Conservation (phyloP, 2,797 vertebrate species). For the Nannoperca obscura region DNA sequence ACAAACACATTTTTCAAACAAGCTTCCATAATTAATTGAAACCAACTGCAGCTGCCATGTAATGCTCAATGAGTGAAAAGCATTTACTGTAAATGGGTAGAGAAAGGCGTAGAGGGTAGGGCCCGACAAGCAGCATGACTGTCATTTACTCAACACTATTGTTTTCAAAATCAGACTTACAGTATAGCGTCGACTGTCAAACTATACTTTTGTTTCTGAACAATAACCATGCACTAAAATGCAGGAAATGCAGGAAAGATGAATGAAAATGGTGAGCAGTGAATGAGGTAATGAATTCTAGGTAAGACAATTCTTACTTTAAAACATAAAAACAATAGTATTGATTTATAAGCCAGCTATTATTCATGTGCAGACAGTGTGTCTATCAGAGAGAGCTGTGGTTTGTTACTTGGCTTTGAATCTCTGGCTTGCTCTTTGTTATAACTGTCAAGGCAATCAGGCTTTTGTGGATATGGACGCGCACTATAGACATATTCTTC, state of each 20-base stretch:
- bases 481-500: slow-evolving; percentile 24
- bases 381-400: slow-evolving; percentile 76
- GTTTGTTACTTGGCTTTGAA: slow-evolving; percentile 73
- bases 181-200: slow-evolving; percentile 27
- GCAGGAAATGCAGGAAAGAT: slow-evolving; percentile 44
- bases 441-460: slow-evolving; percentile 65
- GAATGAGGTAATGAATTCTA: slow-evolving; percentile 80
- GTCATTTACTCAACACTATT: slow-evolving; percentile 62
- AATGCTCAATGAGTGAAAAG: slow-evolving; percentile 54
- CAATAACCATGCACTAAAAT: slow-evolving; percentile 46
- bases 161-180: slow-evolving; percentile 57
- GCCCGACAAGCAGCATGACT: slow-evolving; percentile 45
- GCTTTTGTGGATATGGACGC: slow-evolving; percentile 65
- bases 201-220: slow-evolving; percentile 51
- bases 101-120: slow-evolving; percentile 32
- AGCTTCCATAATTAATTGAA: slow-evolving; percentile 75
- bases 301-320: slow-evolving; percentile 73
- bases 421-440: slow-evolving; percentile 54
- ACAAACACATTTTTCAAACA: slow-evolving; percentile 69
- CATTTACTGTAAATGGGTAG: slow-evolving; percentile 53
- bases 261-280: slow-evolving; percentile 66
- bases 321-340: slow-evolving; percentile 82
- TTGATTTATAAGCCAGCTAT: slow-evolving; percentile 80
- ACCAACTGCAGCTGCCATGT: slow-evolving; percentile 65
- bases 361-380: slow-evolving; percentile 81